Percentiles rank a stretch among this genome's conserved stretches.
These are phyloP conservation scores for Forpus xanthops DNA, from an alignment of 2,797 vertebrate species.

Conservation along the genomic window DNA sequence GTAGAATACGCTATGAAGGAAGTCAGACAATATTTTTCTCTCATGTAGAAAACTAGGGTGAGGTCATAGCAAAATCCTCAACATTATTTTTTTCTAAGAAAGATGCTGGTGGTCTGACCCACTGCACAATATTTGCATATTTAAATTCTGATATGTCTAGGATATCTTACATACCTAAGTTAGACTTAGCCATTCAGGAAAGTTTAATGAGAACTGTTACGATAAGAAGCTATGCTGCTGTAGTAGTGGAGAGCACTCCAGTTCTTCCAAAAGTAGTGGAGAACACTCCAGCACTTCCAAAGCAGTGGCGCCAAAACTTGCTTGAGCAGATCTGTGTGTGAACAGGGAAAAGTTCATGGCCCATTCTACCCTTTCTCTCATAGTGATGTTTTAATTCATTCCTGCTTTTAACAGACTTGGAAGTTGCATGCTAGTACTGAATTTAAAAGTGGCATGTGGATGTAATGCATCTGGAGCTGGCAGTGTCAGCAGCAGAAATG, in stretches of 20 bases:
- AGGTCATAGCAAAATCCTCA: slow-evolving; percentile 44
- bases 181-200: background rate
- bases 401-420: background rate
- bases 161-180: background rate
- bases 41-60: slow-evolving; percentile 19
- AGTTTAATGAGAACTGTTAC: background rate
- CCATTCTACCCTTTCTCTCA: background rate
- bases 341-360: background rate
- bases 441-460: background rate
- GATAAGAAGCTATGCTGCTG: rapidly evolving
- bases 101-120: background rate
- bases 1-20: slow-evolving; percentile 46
- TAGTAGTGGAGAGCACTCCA: background rate
- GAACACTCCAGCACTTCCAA: background rate
- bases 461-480: background rate
- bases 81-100: background rate
- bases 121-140: background rate
- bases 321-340: background rate
- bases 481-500: background rate
- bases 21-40: slow-evolving; percentile 62
- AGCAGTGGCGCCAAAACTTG: background rate
- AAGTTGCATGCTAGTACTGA: background rate
- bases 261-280: background rate
- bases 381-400: background rate
- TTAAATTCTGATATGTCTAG: background rate